Conservation (phyloP, 2,888 invertebrate species). For the Leptinotarsa haldemani region DNA sequence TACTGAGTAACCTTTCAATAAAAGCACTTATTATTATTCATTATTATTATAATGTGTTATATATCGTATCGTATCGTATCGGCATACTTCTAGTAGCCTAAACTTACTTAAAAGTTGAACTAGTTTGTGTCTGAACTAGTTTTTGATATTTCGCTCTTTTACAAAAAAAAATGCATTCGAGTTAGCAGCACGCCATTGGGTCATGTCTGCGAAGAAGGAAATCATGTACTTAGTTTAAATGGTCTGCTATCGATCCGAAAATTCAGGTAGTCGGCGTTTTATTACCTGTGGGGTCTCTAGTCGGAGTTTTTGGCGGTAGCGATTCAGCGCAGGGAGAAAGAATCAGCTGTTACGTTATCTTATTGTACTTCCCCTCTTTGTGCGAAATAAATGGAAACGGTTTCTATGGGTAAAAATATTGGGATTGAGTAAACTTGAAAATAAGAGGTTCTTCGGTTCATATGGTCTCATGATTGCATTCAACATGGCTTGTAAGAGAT, state of each 20-base stretch:
- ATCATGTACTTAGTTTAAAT: slow-evolving; percentile 12
- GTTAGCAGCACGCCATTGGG: slow-evolving; percentile 2
- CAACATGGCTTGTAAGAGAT: no score
- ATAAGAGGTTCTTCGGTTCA: no score
- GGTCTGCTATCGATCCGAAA: slow-evolving; percentile 24
- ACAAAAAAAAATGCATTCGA: background rate
- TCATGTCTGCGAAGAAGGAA: slow-evolving; percentile 6
- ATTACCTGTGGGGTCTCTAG: slow-evolving; percentile 15
- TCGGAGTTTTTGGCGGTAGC: slow-evolving; percentile 1
- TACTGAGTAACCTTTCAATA: no score
- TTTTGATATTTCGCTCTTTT: background rate
- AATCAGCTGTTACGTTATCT: background rate
- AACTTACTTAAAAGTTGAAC: background rate
- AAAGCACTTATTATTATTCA: no score
- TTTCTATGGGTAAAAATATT: background rate
- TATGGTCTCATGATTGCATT: no score
- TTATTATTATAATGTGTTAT: no score
- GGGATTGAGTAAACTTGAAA: background rate
- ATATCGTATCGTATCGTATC: background rate
- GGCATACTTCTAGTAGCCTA: background rate
- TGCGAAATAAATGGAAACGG: slow-evolving; percentile 1
- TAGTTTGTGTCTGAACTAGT: slow-evolving; percentile 4
- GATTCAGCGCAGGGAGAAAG: background rate
- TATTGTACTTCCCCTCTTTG: slow-evolving; percentile 3
- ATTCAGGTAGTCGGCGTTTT: slow-evolving; percentile 19